These are phyloP conservation scores for Oncorhynchus clarkii DNA, from an alignment of 2,113 vertebrate species.

Conservation along the genomic window DNA sequence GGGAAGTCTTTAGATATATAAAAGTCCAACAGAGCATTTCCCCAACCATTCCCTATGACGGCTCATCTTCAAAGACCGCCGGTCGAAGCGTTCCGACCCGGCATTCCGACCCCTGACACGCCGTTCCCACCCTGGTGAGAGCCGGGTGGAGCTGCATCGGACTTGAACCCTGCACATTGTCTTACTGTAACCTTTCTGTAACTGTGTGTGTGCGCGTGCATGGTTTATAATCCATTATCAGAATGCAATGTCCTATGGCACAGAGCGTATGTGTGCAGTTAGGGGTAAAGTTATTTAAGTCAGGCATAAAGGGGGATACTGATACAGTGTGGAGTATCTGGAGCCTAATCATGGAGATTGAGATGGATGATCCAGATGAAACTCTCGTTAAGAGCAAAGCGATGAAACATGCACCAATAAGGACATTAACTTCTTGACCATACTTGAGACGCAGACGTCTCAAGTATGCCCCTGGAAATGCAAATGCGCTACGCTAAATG, in stretches of 20 bases:
- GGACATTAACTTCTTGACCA: too few species aligned
- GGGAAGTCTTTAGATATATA: slow-evolving; percentile 9
- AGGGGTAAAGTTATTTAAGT: too few species aligned
- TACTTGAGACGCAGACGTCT: too few species aligned
- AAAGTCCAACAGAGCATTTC: slow-evolving; percentile 44
- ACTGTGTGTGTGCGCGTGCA: neutral
- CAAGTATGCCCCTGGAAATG: too few species aligned
- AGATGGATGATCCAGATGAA: slow-evolving; percentile 56
- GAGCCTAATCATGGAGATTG: slow-evolving; percentile 52
- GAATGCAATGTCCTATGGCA: neutral
- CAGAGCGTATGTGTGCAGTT: neutral
- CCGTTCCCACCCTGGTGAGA: slow-evolving; percentile 57
- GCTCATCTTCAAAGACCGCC: slow-evolving; percentile 59
- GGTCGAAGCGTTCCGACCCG: slow-evolving; percentile 31
- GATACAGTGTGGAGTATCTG: neutral
- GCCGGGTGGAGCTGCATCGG: slow-evolving; percentile 46
- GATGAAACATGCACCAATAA: slow-evolving; percentile 20
- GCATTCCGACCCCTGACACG: slow-evolving; percentile 51
- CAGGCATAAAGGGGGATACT: neutral
- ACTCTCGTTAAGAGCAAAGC: slow-evolving; percentile 34
- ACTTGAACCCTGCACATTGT: slow-evolving; percentile 40
- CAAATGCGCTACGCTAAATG: too few species aligned
- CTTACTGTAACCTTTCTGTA: too few species aligned
- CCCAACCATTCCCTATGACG: slow-evolving; percentile 48
- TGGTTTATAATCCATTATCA: neutral